A percentile compares a stretch with the other conserved stretches of the same genome.
phyloP scores from a whole-genome alignment of 2,797 vertebrate genomes.

The Lerista edwardsae region DNA sequence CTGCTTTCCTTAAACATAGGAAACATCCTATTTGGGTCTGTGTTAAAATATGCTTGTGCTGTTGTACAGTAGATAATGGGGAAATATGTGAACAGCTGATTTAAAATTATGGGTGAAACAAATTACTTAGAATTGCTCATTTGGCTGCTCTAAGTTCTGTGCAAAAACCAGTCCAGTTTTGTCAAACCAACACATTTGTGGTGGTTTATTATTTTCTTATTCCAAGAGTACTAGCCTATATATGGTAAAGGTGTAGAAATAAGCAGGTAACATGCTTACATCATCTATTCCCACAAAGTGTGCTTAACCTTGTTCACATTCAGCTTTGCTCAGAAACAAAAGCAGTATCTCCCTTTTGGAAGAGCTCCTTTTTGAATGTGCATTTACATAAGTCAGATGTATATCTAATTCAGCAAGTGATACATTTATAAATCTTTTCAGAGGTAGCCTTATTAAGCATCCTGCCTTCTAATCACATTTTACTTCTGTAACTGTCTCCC shows the following conservation, averaged over 20 bases:
- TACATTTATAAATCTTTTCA: background rate
- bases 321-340: background rate
- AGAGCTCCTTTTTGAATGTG: background rate
- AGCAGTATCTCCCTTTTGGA: no score
- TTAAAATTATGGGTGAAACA: background rate
- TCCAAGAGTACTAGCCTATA: background rate
- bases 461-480: background rate
- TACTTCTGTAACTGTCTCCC: background rate
- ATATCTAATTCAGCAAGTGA: background rate
- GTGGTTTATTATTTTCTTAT: background rate
- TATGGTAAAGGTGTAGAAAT: background rate
- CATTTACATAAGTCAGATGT: background rate
- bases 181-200: background rate
- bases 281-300: background rate
- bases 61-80: no score
- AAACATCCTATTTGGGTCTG: no score
- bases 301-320: background rate
- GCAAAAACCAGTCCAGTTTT: background rate
- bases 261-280: background rate
- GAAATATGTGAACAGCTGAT: background rate
- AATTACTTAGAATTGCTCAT: background rate
- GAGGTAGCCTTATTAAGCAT: no score
- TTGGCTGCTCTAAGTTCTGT: background rate
- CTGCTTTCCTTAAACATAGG: background rate
- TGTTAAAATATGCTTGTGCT: no score